Evolutionary conservation across 2,888 invertebrate genomes (phyloP).

Genomic region (Acleris emargana): DNA sequence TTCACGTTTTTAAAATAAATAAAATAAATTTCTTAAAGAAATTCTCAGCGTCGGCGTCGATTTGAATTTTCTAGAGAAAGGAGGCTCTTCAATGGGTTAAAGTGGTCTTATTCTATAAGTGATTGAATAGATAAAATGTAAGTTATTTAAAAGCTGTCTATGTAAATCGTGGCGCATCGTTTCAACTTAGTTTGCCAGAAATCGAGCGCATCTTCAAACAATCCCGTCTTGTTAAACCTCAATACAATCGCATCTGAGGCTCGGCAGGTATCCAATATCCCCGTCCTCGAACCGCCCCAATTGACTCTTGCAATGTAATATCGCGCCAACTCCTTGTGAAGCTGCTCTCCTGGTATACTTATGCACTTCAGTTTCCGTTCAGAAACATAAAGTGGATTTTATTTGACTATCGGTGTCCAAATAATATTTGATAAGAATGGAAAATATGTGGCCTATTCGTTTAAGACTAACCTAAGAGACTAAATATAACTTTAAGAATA

Average conservation of each 20-base stretch:
- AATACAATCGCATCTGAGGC: slow-evolving; percentile 2
- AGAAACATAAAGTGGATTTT: neutral
- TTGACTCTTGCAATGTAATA: slow-evolving; percentile 22
- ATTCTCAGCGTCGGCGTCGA: too few species aligned
- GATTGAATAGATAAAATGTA: too few species aligned
- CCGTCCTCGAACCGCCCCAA: slow-evolving; percentile 3
- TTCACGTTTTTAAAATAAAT: too few species aligned
- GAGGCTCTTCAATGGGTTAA: too few species aligned
- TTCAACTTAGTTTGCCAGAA: too few species aligned
- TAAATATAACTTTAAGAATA: neutral
- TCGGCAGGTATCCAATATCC: slow-evolving; percentile 12
- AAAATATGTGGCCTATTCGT: too few species aligned
- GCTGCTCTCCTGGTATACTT: neutral
- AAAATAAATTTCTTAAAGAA: too few species aligned
- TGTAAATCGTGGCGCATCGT: too few species aligned
- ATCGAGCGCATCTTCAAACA: neutral
- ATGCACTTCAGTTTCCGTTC: neutral
- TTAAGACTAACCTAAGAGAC: neutral
- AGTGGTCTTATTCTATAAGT: too few species aligned
- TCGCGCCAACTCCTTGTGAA: slow-evolving; percentile 3
- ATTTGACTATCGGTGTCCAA: neutral
- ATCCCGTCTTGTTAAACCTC: neutral
- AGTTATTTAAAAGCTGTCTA: too few species aligned
- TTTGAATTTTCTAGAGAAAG: too few species aligned
- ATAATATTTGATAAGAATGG: too few species aligned